Evolutionary conservation across 30 jellyfish, hydroid and myxozoan species (phyloP).

Genomic region (Chrysaora quinquecirrha): DNA sequence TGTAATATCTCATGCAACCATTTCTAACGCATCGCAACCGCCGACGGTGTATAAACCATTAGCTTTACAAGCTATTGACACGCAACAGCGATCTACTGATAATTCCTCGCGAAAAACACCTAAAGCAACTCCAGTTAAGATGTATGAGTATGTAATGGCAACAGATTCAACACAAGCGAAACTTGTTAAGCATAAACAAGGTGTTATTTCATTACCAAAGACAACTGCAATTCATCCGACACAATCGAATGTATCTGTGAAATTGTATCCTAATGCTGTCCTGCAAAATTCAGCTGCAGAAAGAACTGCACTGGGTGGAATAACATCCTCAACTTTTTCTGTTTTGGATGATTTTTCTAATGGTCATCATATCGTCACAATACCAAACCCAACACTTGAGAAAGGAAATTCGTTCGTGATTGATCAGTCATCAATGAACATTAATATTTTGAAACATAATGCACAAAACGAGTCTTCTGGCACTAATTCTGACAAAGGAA

Average conservation of each 20-base stretch:
- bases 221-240: background rate
- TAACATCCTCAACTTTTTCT: background rate
- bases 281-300: background rate
- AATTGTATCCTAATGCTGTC: background rate
- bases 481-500: background rate
- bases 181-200: slow-evolving; percentile 59
- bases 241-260: background rate
- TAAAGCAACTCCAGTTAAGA: slow-evolving; percentile 19
- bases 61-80: too few relatives aligned
- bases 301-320: background rate
- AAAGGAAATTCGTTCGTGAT: background rate
- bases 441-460: too few relatives aligned
- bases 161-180: slow-evolving; percentile 48
- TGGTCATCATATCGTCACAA: background rate
- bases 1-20: too few relatives aligned
- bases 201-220: slow-evolving; percentile 10
- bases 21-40: too few relatives aligned
- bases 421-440: background rate
- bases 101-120: background rate
- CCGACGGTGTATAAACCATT: too few relatives aligned
- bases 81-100: too few relatives aligned
- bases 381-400: background rate
- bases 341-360: background rate
- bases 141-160: slow-evolving; percentile 43
- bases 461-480: background rate